phyloP scores from a whole-genome alignment of 1,140 invertebrate genomes.

The Lutraria rhynchaena region DNA sequence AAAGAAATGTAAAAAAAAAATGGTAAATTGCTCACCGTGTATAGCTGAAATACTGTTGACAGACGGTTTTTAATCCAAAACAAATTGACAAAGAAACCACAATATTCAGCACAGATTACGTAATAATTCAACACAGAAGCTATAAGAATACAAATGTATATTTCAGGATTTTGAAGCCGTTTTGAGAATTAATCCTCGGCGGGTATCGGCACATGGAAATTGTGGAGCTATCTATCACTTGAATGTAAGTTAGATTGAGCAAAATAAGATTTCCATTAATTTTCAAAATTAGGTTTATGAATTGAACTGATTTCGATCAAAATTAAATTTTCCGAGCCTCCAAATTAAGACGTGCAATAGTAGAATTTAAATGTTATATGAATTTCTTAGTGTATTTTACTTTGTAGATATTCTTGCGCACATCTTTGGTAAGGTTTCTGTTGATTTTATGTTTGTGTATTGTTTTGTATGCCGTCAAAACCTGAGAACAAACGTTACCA shows the following conservation, averaged over 20 bases:
- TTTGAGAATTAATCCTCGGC: conserved; percentile 6
- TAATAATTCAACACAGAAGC: no score
- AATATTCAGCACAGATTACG: no score
- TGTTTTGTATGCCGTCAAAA: not conserved
- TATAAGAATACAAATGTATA: no score
- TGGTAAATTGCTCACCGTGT: no score
- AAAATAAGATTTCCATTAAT: not conserved
- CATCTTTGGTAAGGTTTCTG: no score
- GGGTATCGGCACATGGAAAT: conserved; percentile 29
- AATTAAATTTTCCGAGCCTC: not conserved
- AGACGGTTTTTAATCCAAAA: no score
- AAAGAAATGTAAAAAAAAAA: no score
- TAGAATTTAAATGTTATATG: not conserved
- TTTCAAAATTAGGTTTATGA: not conserved
- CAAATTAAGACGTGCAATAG: not conserved
- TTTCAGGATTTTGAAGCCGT: conserved; percentile 44
- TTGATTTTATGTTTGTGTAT: no score
- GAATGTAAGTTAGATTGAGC: conserved; percentile 12
- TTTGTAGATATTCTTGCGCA: no score
- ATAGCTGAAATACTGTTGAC: no score
- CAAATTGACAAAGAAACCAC: no score
- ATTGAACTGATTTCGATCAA: not conserved
- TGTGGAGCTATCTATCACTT: conserved; percentile 43
- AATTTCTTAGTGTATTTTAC: not conserved
- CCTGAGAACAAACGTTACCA: not conserved